phyloP scores from a whole-genome alignment of 92 coral and sea anemone genomes.

The Plumapathes pennacea region DNA sequence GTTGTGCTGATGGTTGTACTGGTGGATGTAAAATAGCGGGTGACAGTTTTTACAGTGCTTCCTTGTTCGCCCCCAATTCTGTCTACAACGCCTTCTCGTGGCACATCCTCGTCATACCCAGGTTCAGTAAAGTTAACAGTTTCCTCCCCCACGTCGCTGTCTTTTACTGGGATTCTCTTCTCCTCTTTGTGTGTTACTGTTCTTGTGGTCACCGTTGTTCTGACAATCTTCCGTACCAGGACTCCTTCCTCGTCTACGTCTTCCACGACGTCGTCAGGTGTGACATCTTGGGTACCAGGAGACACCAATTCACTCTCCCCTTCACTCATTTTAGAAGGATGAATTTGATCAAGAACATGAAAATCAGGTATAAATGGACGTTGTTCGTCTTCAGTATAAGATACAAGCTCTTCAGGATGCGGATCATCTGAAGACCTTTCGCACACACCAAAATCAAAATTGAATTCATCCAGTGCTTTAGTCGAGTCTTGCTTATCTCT shows the following conservation, averaged over 20 bases:
- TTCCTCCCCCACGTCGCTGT: background rate
- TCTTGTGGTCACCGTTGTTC: conserved; percentile 18
- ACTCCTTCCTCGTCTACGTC: conserved; percentile 61
- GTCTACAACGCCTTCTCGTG: conserved; percentile 29
- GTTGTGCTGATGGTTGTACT: conserved; percentile 1
- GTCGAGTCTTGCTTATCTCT: no score
- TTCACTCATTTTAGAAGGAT: conserved; percentile 20
- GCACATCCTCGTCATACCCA: conserved; percentile 3
- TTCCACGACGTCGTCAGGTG: conserved; percentile 51
- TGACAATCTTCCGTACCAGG: conserved; percentile 38
- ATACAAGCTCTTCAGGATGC: no score
- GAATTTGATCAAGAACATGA: conserved; percentile 8
- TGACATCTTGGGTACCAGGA: no score
- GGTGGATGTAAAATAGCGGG: conserved; percentile 8
- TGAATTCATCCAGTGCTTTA: no score
- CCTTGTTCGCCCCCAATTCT: conserved; percentile 39
- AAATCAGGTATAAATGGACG: no score
- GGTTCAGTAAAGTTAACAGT: conserved; percentile 2
- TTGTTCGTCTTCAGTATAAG: no score
- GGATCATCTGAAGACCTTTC: no score
- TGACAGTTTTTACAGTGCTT: conserved; percentile 14
- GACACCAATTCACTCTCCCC: no score
- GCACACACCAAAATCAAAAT: no score
- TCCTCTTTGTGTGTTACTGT: conserved; percentile 16
- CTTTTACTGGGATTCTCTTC: background rate